Base-by-base conservation (phyloP, 2,888 invertebrate genomes). In the Nomada ferruginata region DNA sequence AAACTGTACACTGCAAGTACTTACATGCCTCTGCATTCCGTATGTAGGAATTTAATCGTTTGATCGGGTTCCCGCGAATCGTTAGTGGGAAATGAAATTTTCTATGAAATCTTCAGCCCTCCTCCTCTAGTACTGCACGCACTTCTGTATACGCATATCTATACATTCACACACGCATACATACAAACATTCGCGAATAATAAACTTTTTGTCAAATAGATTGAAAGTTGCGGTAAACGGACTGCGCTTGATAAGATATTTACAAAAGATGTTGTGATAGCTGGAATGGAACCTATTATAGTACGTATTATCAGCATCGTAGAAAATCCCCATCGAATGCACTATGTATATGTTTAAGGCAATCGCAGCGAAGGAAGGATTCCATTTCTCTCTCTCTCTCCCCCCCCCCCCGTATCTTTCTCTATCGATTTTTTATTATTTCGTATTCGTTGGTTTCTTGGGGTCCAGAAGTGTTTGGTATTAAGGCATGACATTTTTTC, bases 231-330 rank as follows among this genome's bases (percentile, higher is more conserved):
- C n/a, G 2, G 29, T 44, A 23, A 29, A 13, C 50, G 55, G 20
- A 42, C 23, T 55, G 29, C 18, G 29, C 20, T 42, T 50, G 55
- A 53, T 52, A 81, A 42, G 59, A 42, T 70, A 80, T 74, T 74
- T 74, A 80, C 74, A 81, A 81, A 69, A 59, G 26, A 44, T 69
- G 65, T 26, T 52, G 20, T 2, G 29, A 52, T 44, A 72, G n/a
- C 57, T 15, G 47, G 47, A 50, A 36, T 47, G 42, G 44, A 59
- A 71, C n/a, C 29, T 36, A 36, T 36, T 7, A 36, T 36, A 36
- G 36, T 36, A 36, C 36, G 44, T n/a, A 23, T 57, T n/a, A 20
- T 2, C 20, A 36, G 29, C 29, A 23, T 75, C 36, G 74, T 77
- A 77, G 44, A 74, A 76, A 78, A 66, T 65, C 26, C 18, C 59